Conservation (phyloP, 1,140 invertebrate genomes). For the Conus ventricosus region DNA sequence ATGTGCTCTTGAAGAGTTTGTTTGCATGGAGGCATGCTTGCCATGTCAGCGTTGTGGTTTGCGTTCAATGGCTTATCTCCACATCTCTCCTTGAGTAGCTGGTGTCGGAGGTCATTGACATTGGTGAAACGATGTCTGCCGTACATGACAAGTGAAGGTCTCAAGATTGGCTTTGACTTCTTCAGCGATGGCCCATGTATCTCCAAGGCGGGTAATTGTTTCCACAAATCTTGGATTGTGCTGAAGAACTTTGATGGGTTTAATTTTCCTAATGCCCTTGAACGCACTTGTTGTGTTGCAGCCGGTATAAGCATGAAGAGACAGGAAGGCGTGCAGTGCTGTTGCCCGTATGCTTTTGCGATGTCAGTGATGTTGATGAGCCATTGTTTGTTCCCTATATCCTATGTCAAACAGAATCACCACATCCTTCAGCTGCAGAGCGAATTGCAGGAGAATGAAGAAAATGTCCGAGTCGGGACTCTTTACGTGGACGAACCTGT, state of each 20-base stretch:
- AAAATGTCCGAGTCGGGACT: constrained; percentile 48
- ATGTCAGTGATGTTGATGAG: constrained; percentile 14
- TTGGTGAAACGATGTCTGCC: background rate
- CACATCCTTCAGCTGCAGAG: constrained; percentile 15
- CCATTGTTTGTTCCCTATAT: background rate
- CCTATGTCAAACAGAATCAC: constrained; percentile 46
- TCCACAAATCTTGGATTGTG: background rate
- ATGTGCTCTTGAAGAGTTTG: background rate
- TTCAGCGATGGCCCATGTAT: background rate
- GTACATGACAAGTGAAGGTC: constrained; percentile 27
- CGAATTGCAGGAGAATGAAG: constrained; percentile 41
- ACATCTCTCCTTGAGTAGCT: background rate
- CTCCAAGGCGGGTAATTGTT: background rate
- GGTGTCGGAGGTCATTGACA: background rate
- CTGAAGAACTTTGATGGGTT: constrained; percentile 20
- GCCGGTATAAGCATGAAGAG: constrained; percentile 16
- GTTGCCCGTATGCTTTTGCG: constrained; percentile 21
- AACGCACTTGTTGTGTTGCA: background rate
- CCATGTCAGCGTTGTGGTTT: background rate
- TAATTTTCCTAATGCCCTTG: constrained; percentile 17
- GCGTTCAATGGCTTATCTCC: background rate
- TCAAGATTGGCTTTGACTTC: constrained; percentile 1
- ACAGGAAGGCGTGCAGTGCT: background rate
- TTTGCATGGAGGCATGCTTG: constrained; percentile 1
- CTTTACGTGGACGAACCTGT: constrained; percentile 7